Base-by-base conservation (phyloP, 2,113 vertebrate genomes). In the Phrynosoma blainvillii region DNA sequence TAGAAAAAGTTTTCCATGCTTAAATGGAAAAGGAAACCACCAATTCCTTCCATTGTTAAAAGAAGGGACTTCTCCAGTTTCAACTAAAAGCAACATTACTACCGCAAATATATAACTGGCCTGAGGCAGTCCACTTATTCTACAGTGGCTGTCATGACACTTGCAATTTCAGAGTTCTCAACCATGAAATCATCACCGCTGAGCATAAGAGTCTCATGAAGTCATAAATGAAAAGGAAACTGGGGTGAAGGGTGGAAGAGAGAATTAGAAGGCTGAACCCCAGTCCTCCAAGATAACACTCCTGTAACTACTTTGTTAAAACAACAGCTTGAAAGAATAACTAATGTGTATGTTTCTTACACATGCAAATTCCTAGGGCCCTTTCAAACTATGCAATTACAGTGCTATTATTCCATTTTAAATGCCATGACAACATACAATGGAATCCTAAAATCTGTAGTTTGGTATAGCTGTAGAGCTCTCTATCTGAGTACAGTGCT, bases 41-140 rank as follows among this genome's bases (percentile, higher is more conserved):
- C 93, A 92, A 95, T 93, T 95, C 95, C 94, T 95, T 95, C 79
- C 93, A 95, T 93, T 95, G 92, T 94, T 92, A 92, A 78, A 84
- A 52, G 92, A 90, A 75, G 70, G 84, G 87, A 76, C 86, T 83
- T 36, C 87, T 91, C 88, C 89, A 82, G 27, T 88, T 80, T 91
- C 74, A 88, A 86, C 68, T 82, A 83, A 56, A 59, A 54, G 66
- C 79, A 36, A 66, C 4, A n/a, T 1, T 25, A 59, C 6, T 8
- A 10, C 18, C 56, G 20, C 79, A 47, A 54, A 75, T 16, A 78
- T 27, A 65, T 59, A 27, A 56, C 7, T 85, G 80, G 82, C 88
- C 40, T 8, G 36, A 42, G 70, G 52, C 68, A 32, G 79, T 25
- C 82, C 66, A 36, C 47, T 25, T 42, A 16, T 12, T 89, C 42